Percentiles rank a stretch among this genome's conserved stretches.
Conservation (phyloP, 2,888 invertebrate genomes). For the Orthonevra nobilis region DNA sequence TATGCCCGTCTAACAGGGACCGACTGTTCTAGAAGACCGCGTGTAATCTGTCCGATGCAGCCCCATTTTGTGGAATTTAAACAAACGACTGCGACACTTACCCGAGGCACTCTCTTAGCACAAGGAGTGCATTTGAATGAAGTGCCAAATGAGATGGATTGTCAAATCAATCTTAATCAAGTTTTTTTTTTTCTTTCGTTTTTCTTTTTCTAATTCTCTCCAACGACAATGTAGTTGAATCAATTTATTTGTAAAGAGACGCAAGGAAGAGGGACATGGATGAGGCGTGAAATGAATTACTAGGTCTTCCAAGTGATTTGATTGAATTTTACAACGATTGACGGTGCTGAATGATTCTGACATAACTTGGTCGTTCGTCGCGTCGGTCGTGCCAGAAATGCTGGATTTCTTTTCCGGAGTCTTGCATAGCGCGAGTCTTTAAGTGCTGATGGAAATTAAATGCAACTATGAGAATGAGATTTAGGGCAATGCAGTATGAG, state of each 20-base stretch:
- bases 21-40: background rate
- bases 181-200: conserved; percentile 32
- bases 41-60: conserved; percentile 19
- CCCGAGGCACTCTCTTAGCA: background rate
- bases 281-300: background rate
- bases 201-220: conserved; percentile 10
- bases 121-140: conserved; percentile 58
- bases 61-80: conserved; percentile 26
- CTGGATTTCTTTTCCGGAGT: no score
- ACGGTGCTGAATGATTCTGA: no score
- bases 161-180: conserved; percentile 70
- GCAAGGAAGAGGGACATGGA: background rate
- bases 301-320: no score
- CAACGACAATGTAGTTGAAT: conserved; percentile 40
- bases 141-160: conserved; percentile 68
- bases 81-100: conserved; percentile 18
- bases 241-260: conserved; percentile 43
- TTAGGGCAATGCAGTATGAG: no score
- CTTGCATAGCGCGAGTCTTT: no score
- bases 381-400: no score
- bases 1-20: conserved; percentile 2
- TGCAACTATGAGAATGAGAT: no score
- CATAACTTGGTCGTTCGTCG: no score
- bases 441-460: no score
- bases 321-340: no score